Evolutionary conservation across 2,113 vertebrate species (phyloP).

Genomic region (Gallinago paraguaiae): DNA sequence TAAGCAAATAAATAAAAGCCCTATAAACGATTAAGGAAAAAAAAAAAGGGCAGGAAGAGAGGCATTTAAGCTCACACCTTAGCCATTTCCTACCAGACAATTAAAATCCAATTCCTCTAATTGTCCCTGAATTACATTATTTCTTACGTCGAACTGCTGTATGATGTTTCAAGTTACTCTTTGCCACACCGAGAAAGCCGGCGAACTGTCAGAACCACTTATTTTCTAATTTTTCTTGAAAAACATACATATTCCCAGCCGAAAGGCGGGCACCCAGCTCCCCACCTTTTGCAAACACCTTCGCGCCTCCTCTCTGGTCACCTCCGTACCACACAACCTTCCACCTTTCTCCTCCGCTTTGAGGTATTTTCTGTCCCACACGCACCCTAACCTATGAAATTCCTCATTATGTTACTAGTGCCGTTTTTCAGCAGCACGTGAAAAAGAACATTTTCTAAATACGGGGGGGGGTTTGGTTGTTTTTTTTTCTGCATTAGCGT

Average conservation of each 20-base stretch:
- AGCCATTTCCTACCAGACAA: neutral
- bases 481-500: too few relatives aligned
- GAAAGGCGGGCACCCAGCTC: neutral
- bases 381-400: accelerated
- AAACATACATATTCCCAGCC: neutral
- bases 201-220: neutral
- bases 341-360: neutral
- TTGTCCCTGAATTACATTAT: neutral
- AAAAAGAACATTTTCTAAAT: too few relatives aligned
- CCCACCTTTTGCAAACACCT: neutral
- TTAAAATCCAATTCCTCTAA: neutral
- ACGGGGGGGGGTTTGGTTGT: too few relatives aligned
- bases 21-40: neutral
- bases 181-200: neutral
- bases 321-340: accelerated
- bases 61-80: neutral
- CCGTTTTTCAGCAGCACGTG: neutral
- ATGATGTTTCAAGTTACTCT: neutral
- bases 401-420: accelerated
- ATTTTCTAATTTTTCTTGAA: neutral
- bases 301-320: neutral
- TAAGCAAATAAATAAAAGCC: neutral
- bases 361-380: too few relatives aligned
- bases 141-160: neutral
- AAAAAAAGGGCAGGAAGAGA: neutral